phyloP scores from a whole-genome alignment of 2,888 invertebrate species.

The Trisateles emortualis region DNA sequence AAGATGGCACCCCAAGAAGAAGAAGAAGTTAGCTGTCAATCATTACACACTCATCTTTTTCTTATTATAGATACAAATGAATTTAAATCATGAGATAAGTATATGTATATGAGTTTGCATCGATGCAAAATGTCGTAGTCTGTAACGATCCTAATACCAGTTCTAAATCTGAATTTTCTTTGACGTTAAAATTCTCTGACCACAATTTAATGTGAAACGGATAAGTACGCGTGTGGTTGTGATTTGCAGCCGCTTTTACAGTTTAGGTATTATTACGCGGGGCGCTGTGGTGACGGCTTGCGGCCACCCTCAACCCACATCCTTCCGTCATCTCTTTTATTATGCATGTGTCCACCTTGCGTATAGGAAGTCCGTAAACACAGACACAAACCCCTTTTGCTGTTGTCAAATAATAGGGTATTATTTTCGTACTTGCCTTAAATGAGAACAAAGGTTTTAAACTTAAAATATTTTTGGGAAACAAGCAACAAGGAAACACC shows the following conservation, averaged over 20 bases:
- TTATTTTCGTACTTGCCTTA: not conserved
- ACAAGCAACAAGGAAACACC: not conserved
- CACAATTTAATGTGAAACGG: slow-evolving; percentile 3
- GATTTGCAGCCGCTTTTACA: slow-evolving; percentile 25
- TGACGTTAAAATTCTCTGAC: slow-evolving; percentile 9
- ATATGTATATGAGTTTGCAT: too few species aligned
- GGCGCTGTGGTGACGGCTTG: slow-evolving; percentile 19
- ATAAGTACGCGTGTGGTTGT: slow-evolving; percentile 15
- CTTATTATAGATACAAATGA: too few species aligned
- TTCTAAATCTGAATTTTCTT: slow-evolving; percentile 3
- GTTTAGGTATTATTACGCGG: slow-evolving; percentile 18
- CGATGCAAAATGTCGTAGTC: too few species aligned
- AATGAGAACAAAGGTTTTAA: not conserved
- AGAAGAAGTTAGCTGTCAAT: too few species aligned
- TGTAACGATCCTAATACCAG: too few species aligned
- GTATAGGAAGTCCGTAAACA: slow-evolving; percentile 10
- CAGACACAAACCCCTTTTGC: slow-evolving; percentile 13
- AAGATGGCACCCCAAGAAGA: too few species aligned
- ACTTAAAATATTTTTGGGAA: not conserved
- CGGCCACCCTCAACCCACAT: slow-evolving; percentile 20
- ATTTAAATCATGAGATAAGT: too few species aligned
- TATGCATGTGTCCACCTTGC: slow-evolving; percentile 40
- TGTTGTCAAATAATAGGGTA: slow-evolving; percentile 10
- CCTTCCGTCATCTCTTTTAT: slow-evolving; percentile 41
- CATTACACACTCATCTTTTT: too few species aligned